A percentile compares a stretch with the other conserved stretches of the same genome.
These are phyloP conservation scores for Procavia capensis DNA, from an alignment of 2,113 vertebrate genomes.

Conservation along the genomic window DNA sequence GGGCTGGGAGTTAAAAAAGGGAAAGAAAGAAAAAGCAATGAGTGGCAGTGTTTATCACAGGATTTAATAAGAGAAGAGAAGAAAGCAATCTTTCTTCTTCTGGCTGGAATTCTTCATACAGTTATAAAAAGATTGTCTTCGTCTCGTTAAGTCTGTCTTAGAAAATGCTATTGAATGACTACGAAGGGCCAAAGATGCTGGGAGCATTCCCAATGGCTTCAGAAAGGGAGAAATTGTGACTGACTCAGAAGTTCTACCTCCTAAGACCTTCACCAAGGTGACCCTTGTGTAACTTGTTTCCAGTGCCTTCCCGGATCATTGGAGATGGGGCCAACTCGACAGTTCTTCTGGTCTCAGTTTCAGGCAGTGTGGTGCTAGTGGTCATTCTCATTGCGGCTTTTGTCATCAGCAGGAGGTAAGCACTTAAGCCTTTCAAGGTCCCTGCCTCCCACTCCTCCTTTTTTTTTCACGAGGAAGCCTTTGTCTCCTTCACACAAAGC, in stretches of 20 bases:
- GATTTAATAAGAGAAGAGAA: not conserved
- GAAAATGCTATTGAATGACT: conserved; percentile 71
- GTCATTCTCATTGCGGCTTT: conserved; percentile 97
- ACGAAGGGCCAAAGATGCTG: conserved; percentile 39
- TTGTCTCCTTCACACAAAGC: conserved; percentile 86
- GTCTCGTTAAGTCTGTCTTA: conserved; percentile 75
- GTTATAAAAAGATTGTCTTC: conserved; percentile 66
- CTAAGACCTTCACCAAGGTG: not conserved
- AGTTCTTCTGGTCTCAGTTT: conserved; percentile 95
- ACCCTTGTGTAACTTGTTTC: conserved; percentile 57
- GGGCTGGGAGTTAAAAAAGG: not conserved
- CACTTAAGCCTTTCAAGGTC: conserved; percentile 69
- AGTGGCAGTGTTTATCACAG: not conserved
- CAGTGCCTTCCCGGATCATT: conserved; percentile 97
- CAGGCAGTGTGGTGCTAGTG: conserved; percentile 96
- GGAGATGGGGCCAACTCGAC: conserved; percentile 97
- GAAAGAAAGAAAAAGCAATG: not conserved
- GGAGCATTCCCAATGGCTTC: conserved; percentile 9
- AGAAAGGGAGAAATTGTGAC: not conserved
- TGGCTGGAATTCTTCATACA: not conserved
- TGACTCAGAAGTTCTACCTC: not conserved
- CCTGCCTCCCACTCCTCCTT: conserved; percentile 52
- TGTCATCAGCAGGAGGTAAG: conserved; percentile 98
- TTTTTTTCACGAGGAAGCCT: conserved; percentile 85
- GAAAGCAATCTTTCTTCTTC: not conserved